Conservation (phyloP, 1,140 invertebrate species). For the Conopomorpha cramerella region DNA sequence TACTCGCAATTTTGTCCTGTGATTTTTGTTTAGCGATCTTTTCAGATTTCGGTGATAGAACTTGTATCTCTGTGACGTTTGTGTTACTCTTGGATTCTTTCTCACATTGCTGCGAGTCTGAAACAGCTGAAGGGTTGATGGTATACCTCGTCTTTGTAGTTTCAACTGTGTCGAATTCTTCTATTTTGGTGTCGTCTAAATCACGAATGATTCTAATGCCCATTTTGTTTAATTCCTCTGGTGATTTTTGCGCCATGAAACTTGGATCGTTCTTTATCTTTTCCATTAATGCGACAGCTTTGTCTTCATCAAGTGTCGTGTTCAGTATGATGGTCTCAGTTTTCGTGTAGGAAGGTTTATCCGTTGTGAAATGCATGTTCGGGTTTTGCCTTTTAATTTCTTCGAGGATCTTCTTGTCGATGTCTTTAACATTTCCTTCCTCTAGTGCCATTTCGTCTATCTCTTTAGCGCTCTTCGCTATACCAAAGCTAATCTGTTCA, state of each 20-base stretch:
- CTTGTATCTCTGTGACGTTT: conserved; percentile 56
- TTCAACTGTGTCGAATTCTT: conserved; percentile 30
- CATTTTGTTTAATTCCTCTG: conserved; percentile 39
- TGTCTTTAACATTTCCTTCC: conserved; percentile 41
- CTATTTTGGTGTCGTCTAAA: conserved; percentile 33
- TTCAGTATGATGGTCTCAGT: conserved; percentile 56
- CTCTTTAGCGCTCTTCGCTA: conserved; percentile 34
- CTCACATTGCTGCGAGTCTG: conserved; percentile 17
- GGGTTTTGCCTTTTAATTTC: conserved; percentile 52
- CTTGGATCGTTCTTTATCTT: conserved; percentile 48
- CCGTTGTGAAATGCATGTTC: conserved; percentile 46
- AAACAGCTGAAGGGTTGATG: conserved; percentile 26
- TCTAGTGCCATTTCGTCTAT: conserved; percentile 40
- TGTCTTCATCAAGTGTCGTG: conserved; percentile 39
- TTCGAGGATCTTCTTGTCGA: conserved; percentile 44
- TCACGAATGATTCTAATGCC: conserved; percentile 44
- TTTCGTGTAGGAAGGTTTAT: conserved; percentile 45
- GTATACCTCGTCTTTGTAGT: conserved; percentile 42
- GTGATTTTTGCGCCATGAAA: conserved; percentile 44
- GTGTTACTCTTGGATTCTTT: conserved; percentile 20
- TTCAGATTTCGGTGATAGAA: conserved; percentile 37
- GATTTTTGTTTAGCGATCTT: conserved; percentile 26
- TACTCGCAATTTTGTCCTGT: conserved; percentile 35
- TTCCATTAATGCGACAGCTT: conserved; percentile 47
- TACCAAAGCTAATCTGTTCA: conserved; percentile 51